Base-by-base conservation (phyloP, 2,113 vertebrate genomes). In the Danionella cerebrum region DNA sequence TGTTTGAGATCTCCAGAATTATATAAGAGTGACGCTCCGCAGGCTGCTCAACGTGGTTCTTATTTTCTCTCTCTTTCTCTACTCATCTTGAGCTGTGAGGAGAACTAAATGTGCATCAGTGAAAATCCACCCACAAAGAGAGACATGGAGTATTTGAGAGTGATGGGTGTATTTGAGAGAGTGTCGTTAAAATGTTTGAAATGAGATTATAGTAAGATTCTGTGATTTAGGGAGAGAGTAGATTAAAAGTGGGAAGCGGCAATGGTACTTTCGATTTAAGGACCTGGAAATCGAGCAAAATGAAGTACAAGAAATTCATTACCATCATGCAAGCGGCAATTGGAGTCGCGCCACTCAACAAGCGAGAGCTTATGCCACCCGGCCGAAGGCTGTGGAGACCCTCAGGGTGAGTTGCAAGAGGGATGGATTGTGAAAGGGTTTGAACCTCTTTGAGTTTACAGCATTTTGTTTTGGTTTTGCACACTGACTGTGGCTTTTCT, bases 261-360 rank as follows among this genome's bases (percentile, higher is more conserved):
- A 18, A 42, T 14, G 29, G 4, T 1, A 16, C 31, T 29, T 22
- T 22, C 12, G 62, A 12, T 19, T 5, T 11, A n/a, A 70, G 42
- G 53, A 22, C 29, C 71, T n/a, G n/a, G n/a, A 48, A 38, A 14
- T 13, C 36, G 10, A 47, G 51, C 75, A 85, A 82, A 73, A 97
- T 96, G 95, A 91, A 90, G 83, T 96, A 94, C 75, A 97, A 97
- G 89, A 97, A 96, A 79, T 97, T 94, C 13, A 90, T 93, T 73
- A 92, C 91, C 19, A 91, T 97, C 81, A 87, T 96, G 88, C 93
- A 96, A 80, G 93, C 91, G 7, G 93, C 93, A 0, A 84, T 95
- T 65, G 93, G 94, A 36, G 87, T 96, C 7, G 92, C 93, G 18
- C 93, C 95, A 8, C 89, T 96, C 59, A 97, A 95, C 85, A 96